phyloP scores from a whole-genome alignment of 2,888 invertebrate species.

The Cerceris rybyensis region DNA sequence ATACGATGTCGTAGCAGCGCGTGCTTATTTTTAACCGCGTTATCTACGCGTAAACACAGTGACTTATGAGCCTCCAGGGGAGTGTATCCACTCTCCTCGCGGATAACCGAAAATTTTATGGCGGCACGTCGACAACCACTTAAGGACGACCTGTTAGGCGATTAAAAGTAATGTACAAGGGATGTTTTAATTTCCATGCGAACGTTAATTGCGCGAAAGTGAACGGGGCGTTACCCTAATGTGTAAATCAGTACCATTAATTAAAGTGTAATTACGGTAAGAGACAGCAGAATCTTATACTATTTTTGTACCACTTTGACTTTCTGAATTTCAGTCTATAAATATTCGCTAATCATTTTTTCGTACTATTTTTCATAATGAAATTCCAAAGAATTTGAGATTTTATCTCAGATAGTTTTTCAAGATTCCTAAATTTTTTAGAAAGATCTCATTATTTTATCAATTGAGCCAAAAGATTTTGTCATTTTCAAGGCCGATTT shows the following conservation, averaged over 20 bases:
- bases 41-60: conserved; percentile 63
- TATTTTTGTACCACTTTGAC: background rate
- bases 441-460: too few relatives aligned
- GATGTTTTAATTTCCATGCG: conserved; percentile 57
- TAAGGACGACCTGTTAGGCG: conserved; percentile 41
- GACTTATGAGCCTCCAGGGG: conserved; percentile 46
- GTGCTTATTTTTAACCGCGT: conserved; percentile 46
- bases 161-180: conserved; percentile 42
- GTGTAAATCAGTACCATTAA: conserved; percentile 44
- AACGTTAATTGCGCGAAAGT: conserved; percentile 40
- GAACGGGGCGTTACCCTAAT: conserved; percentile 34
- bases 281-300: background rate
- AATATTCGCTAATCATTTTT: too few relatives aligned
- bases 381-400: too few relatives aligned
- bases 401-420: too few relatives aligned
- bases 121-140: conserved; percentile 49
- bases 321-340: background rate
- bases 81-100: conserved; percentile 18
- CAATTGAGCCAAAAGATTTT: too few relatives aligned
- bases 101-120: conserved; percentile 57
- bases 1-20: conserved; percentile 36
- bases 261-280: conserved; percentile 44
- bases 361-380: too few relatives aligned
- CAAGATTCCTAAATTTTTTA: too few relatives aligned
- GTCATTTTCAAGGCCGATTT: too few relatives aligned